A percentile compares a stretch with the other conserved stretches of the same genome.
These are phyloP conservation scores for Chloroclysta siterata DNA, from an alignment of 2,888 invertebrate species.

Conservation along the genomic window DNA sequence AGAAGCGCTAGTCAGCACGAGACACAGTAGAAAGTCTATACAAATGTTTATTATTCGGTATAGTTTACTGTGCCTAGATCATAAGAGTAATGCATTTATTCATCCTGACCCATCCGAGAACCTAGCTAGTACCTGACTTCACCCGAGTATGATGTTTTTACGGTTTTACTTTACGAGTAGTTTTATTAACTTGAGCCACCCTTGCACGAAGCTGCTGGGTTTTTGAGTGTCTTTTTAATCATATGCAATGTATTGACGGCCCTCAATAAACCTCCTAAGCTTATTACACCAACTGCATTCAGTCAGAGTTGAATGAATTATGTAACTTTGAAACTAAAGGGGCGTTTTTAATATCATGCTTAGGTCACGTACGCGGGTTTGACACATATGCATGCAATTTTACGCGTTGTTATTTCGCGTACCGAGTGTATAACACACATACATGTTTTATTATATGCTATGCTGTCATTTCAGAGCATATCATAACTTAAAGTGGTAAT, in stretches of 20 bases:
- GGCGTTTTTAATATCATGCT: too few relatives aligned
- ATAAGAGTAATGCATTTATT: constrained; percentile 7
- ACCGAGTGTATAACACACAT: too few relatives aligned
- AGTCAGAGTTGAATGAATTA: background rate
- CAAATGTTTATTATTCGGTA: constrained; percentile 9
- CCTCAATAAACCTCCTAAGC: constrained; percentile 1
- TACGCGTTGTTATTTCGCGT: too few relatives aligned
- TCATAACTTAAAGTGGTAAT: too few relatives aligned
- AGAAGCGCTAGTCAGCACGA: background rate
- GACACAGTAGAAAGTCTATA: background rate
- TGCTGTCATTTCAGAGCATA: too few relatives aligned
- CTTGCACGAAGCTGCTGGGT: constrained; percentile 4
- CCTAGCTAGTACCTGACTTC: constrained; percentile 6
- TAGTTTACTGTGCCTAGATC: constrained; percentile 11
- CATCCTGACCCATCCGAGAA: constrained; percentile 2
- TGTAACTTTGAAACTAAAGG: background rate
- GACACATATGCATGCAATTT: too few relatives aligned
- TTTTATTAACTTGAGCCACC: constrained; percentile 2
- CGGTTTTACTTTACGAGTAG: constrained; percentile 3
- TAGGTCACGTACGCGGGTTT: too few relatives aligned
- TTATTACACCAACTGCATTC: background rate
- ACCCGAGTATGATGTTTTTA: background rate
- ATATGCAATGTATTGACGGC: constrained; percentile 7
- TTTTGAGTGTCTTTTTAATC: constrained; percentile 4
- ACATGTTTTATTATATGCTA: too few relatives aligned